Percentiles rank a stretch among this genome's conserved stretches.
Conservation (phyloP, 2,113 vertebrate species). For the Falcunculus frontatus region DNA sequence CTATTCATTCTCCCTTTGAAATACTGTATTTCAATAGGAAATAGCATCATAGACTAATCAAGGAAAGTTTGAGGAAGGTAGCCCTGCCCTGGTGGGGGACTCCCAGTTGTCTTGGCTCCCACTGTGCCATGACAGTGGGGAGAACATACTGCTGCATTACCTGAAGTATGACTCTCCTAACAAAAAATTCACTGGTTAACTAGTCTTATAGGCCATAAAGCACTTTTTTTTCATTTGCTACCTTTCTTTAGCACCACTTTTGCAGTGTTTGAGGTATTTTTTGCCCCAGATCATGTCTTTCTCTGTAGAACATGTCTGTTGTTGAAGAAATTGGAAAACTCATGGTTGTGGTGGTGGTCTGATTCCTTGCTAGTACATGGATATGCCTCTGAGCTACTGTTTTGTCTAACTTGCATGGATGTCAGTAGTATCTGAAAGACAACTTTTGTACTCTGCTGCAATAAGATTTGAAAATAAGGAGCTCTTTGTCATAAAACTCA, state of each 20-base stretch:
- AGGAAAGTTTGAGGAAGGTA: background rate
- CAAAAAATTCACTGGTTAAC: background rate
- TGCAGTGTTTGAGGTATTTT: background rate
- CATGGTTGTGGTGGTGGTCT: background rate
- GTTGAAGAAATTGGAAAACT: background rate
- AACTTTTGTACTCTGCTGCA: background rate
- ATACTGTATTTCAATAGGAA: background rate
- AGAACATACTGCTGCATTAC: background rate
- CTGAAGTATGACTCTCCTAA: background rate
- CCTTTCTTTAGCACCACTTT: background rate
- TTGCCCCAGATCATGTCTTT: background rate
- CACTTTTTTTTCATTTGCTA: background rate
- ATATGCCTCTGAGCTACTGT: background rate
- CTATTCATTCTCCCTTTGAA: background rate
- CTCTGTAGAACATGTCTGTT: background rate
- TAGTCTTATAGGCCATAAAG: background rate
- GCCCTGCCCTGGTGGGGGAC: background rate
- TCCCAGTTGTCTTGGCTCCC: background rate
- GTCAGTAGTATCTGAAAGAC: background rate
- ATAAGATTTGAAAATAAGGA: conserved; percentile 10
- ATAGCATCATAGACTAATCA: background rate
- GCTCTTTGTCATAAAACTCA: background rate
- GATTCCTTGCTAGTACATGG: background rate
- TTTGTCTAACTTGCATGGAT: background rate
- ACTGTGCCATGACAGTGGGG: background rate